Evolutionary conservation across 2,888 invertebrate species (phyloP).

Genomic region (Drosophila infuscata): DNA sequence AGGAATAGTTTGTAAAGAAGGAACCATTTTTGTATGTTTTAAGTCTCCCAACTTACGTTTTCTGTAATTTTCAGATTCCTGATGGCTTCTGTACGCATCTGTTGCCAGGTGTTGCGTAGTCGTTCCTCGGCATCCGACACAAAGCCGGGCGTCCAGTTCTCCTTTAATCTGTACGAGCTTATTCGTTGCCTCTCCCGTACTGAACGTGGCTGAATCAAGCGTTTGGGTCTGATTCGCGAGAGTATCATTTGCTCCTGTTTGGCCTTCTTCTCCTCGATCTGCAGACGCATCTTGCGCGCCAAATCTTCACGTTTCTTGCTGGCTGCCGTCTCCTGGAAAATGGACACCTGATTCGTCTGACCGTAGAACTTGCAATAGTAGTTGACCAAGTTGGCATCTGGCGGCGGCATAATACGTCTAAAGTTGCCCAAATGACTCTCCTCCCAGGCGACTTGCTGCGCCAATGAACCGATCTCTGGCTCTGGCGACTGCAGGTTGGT

Average conservation of each 20-base stretch:
- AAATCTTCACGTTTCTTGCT: conserved; percentile 92
- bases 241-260: conserved; percentile 72
- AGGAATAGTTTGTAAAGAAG: neutral
- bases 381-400: conserved; percentile 85
- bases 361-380: conserved; percentile 89
- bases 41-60: conserved; percentile 55
- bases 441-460: conserved; percentile 90
- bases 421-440: conserved; percentile 91
- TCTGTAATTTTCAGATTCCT: conserved; percentile 75
- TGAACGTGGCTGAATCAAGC: conserved; percentile 86
- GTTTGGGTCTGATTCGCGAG: conserved; percentile 51
- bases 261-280: conserved; percentile 84
- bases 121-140: conserved; percentile 88
- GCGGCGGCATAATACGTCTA: conserved; percentile 88
- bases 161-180: conserved; percentile 61
- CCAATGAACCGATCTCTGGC: conserved; percentile 85
- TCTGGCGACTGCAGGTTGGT: conserved; percentile 8
- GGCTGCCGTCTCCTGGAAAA: conserved; percentile 90
- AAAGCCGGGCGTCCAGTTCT: conserved; percentile 81
- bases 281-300: conserved; percentile 89
- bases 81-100: conserved; percentile 76
- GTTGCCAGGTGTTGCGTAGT: conserved; percentile 85
- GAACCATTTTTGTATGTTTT: neutral
- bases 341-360: conserved; percentile 89
- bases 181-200: conserved; percentile 72